These are phyloP conservation scores for Hipparchia sbordonii DNA, from an alignment of 2,888 invertebrate species.

Conservation along the genomic window DNA sequence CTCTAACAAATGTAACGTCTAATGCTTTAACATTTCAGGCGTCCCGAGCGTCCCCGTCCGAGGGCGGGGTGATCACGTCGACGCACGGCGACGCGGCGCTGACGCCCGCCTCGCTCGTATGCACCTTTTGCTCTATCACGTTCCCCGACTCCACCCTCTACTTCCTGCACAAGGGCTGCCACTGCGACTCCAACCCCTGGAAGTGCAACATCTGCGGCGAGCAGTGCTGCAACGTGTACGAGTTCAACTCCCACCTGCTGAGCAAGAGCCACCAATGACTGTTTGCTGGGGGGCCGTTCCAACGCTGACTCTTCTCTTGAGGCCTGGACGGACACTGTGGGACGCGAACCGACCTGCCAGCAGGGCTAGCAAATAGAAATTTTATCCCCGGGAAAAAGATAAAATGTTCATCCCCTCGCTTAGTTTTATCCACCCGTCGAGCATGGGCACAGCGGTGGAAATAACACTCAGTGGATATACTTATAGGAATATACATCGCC, in stretches of 20 bases:
- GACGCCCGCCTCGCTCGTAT: slow-evolving; percentile 85
- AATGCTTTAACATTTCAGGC: slow-evolving; percentile 57
- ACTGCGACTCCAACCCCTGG: slow-evolving; percentile 98
- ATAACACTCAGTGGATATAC: too few species aligned
- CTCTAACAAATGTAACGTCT: too few species aligned
- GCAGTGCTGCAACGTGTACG: slow-evolving; percentile 96
- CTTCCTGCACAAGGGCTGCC: slow-evolving; percentile 98
- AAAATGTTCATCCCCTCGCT: too few species aligned
- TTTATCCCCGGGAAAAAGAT: too few species aligned
- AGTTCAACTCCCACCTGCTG: slow-evolving; percentile 97
- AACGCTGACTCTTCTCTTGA: slow-evolving; percentile 63
- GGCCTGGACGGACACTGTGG: background rate
- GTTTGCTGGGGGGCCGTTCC: slow-evolving; percentile 79
- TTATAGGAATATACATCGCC: too few species aligned
- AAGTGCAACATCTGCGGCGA: slow-evolving; percentile 99
- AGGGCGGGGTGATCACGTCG: slow-evolving; percentile 87
- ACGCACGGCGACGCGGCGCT: slow-evolving; percentile 83
- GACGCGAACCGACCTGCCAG: too few species aligned
- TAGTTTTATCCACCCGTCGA: too few species aligned
- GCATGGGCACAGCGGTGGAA: too few species aligned
- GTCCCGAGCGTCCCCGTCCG: slow-evolving; percentile 75
- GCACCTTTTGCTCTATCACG: slow-evolving; percentile 95
- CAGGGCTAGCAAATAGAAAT: too few species aligned
- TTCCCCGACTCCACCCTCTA: slow-evolving; percentile 98
- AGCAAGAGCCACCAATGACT: slow-evolving; percentile 95